A percentile compares a stretch with the other conserved stretches of the same genome.
Conservation (phyloP, 2,113 vertebrate species). For the Sula dactylatra region DNA sequence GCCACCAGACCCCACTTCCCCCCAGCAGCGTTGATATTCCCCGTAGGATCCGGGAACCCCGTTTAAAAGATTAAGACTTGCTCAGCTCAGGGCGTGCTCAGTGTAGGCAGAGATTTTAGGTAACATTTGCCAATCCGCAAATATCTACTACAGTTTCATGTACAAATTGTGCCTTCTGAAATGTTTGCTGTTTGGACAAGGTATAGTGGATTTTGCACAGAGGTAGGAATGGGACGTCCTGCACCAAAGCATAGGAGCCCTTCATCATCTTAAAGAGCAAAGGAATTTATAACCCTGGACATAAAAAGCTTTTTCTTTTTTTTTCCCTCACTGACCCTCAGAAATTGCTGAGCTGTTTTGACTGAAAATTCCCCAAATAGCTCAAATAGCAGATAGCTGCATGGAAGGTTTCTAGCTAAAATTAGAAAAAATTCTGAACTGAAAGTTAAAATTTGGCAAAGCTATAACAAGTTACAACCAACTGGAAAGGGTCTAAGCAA, state of each 20-base stretch:
- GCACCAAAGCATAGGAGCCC: neutral
- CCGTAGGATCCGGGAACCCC: neutral
- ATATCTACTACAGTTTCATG: neutral
- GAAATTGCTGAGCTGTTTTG: slow-evolving; percentile 45
- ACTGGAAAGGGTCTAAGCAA: slow-evolving; percentile 17
- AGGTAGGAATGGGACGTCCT: neutral
- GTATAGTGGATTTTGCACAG: neutral
- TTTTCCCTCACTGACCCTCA: slow-evolving; percentile 3
- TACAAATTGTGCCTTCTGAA: neutral
- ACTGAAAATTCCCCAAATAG: slow-evolving; percentile 45
- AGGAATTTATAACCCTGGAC: neutral
- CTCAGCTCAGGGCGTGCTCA: neutral
- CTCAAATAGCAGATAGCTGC: slow-evolving; percentile 42
- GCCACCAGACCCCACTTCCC: fast-evolving
- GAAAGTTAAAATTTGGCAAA: slow-evolving; percentile 22
- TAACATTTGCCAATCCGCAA: neutral
- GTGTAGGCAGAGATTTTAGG: neutral
- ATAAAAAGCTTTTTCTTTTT: neutral
- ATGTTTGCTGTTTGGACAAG: neutral
- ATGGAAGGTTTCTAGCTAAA: slow-evolving; percentile 25
- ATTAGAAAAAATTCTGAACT: neutral
- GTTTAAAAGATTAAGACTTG: neutral
- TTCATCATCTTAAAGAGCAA: neutral
- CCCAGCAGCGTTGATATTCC: neutral
- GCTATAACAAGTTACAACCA: neutral